Evolutionary conservation across 1,140 invertebrate species (phyloP), one percentile per base, ranked within the genome.

Genomic region (Pristionchus pacificus): DNA sequence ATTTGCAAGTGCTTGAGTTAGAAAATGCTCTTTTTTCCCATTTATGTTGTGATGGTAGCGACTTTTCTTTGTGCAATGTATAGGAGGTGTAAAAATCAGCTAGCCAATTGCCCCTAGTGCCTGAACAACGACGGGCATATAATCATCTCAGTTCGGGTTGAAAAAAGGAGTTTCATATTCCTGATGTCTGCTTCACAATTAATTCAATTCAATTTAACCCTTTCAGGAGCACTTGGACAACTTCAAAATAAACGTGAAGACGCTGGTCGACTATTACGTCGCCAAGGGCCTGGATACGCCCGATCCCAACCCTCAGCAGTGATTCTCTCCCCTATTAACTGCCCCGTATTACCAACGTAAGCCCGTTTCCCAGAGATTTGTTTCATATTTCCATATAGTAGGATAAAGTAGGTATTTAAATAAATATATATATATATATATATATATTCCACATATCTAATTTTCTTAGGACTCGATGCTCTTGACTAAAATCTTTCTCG

Each of bases 191-290:
- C n/a, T n/a, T n/a, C n/a, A n/a, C n/a, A n/a, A n/a, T n/a, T n/a
- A n/a, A n/a, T n/a, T n/a, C n/a, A n/a, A n/a, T n/a, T n/a, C n/a
- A n/a, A n/a, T n/a, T n/a, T n/a, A n/a, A n/a, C n/a, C 38, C 38
- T 19, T 49, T 49, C 38, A 49, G 38, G 38, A 49, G 19, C 75
- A 76, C 59, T 67, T 76, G 60, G 74, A 72, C 58, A 76, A 76
- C 62, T 76, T 76, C 74, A 73, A 74, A 1, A 29, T 65, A 19
- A 76, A 76, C 33, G 74, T 76, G 13, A 67, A 63, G 24, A 69
- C 74, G 24, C 57, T 76, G 14, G 72, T 76, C 27, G 68, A 73
- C 14, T 76, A 68, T 32, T 75, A 76, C 58, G 64, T 71, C 30
- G 38, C 29, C 2, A 76, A 76, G 68, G 69, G 65, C 0, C 69